These are phyloP conservation scores for Chloebia gouldiae DNA, from an alignment of 2,113 vertebrate species.

Conservation along the genomic window DNA sequence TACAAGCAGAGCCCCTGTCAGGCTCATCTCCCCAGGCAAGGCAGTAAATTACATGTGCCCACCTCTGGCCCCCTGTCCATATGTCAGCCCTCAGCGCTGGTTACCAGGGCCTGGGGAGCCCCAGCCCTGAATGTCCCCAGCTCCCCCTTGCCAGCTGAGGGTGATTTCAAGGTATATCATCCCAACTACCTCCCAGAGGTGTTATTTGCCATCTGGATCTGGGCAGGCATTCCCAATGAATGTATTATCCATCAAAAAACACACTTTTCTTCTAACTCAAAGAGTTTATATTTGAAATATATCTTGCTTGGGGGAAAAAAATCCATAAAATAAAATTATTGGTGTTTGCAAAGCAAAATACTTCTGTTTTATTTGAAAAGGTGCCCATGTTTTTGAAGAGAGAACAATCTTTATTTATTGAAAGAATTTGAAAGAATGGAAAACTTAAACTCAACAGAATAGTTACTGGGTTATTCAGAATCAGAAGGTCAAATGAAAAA, in stretches of 20 bases:
- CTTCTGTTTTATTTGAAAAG: neutral
- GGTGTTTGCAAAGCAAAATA: neutral
- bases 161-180: constrained; percentile 8
- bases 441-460: neutral
- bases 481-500: neutral
- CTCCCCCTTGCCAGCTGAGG: neutral
- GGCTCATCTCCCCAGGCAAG: constrained; percentile 24
- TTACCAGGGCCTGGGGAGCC: neutral
- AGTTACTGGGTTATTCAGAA: constrained; percentile 26
- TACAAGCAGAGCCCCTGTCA: neutral
- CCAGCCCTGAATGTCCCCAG: neutral
- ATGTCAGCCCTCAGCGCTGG: neutral
- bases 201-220: constrained; percentile 60
- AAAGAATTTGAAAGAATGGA: neutral
- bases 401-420: neutral
- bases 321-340: neutral
- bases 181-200: constrained; percentile 37
- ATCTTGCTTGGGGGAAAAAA: neutral
- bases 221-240: neutral
- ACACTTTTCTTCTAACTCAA: neutral
- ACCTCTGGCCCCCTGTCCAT: neutral
- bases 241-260: neutral
- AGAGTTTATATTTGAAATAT: neutral
- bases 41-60: neutral
- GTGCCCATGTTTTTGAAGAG: neutral